These are phyloP conservation scores for Amiota minor DNA, from an alignment of 2,888 invertebrate species.

Conservation along the genomic window DNA sequence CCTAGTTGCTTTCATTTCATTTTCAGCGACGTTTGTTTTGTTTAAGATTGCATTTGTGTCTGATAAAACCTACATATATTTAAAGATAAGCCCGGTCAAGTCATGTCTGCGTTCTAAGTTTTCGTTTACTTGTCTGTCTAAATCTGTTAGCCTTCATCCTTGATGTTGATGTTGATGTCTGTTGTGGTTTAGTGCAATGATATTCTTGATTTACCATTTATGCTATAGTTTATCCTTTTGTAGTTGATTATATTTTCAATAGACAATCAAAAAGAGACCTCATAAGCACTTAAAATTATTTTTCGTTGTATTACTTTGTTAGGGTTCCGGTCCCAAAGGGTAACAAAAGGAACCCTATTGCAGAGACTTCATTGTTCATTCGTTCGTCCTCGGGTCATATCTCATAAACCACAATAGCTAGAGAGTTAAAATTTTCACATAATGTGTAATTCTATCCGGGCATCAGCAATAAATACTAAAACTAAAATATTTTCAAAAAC, in stretches of 20 bases:
- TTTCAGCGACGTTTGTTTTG: background rate
- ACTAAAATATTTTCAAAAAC: no score
- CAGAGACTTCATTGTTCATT: no score
- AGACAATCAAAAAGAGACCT: background rate
- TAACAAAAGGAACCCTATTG: no score
- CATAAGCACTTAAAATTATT: background rate
- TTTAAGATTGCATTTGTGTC: background rate
- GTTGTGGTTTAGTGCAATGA: slow-evolving; percentile 57
- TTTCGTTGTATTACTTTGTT: slow-evolving; percentile 24
- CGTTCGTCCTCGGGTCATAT: no score
- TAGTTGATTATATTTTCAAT: slow-evolving; percentile 58
- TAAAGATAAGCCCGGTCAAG: background rate
- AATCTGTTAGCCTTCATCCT: background rate
- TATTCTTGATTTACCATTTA: slow-evolving; percentile 65
- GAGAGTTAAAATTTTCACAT: no score
- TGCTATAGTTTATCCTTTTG: slow-evolving; percentile 65
- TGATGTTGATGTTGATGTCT: slow-evolving; percentile 41
- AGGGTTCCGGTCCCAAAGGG: no score
- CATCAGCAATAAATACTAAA: no score
- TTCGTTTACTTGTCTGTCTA: slow-evolving; percentile 39
- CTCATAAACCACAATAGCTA: no score
- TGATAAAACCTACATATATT: background rate
- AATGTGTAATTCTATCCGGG: no score
- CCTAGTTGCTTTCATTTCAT: slow-evolving; percentile 2
- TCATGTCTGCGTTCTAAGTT: slow-evolving; percentile 31